A percentile compares a stretch with the other conserved stretches of the same genome.
phyloP scores from a whole-genome alignment of 2,797 vertebrate genomes.

The Monodelphis domestica region DNA sequence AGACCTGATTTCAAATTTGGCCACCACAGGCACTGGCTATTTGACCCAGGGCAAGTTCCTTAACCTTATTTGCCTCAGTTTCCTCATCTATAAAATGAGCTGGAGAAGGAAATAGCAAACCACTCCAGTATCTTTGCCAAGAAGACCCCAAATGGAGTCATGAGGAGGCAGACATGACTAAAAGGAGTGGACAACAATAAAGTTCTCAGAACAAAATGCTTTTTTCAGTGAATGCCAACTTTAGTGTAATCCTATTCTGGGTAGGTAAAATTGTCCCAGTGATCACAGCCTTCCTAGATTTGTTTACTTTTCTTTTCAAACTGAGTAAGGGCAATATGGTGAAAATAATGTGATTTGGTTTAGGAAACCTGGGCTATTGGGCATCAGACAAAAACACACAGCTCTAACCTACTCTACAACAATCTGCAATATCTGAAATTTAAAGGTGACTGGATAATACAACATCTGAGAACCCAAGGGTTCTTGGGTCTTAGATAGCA shows the following conservation, averaged over 20 bases:
- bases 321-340: not conserved
- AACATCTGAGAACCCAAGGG: not conserved
- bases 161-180: not conserved
- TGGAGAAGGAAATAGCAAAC: not conserved
- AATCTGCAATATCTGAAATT: slow-evolving; percentile 4
- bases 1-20: not conserved
- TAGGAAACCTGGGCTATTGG: slow-evolving; percentile 38
- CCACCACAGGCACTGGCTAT: not conserved
- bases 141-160: not conserved
- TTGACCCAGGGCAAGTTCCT: not conserved
- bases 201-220: not conserved
- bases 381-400: not conserved
- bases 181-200: not conserved
- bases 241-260: not conserved
- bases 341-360: not conserved
- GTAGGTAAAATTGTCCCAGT: not conserved
- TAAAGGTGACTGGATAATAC: not conserved
- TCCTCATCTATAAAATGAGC: not conserved
- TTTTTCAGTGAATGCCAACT: not conserved
- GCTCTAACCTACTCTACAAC: not conserved
- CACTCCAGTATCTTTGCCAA: not conserved
- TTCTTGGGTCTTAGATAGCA: not conserved
- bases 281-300: not conserved
- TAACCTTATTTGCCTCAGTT: not conserved
- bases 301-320: slow-evolving; percentile 31